Evolutionary conservation across 2,113 vertebrate genomes (phyloP).

Genomic region (Siniperca chuatsi): DNA sequence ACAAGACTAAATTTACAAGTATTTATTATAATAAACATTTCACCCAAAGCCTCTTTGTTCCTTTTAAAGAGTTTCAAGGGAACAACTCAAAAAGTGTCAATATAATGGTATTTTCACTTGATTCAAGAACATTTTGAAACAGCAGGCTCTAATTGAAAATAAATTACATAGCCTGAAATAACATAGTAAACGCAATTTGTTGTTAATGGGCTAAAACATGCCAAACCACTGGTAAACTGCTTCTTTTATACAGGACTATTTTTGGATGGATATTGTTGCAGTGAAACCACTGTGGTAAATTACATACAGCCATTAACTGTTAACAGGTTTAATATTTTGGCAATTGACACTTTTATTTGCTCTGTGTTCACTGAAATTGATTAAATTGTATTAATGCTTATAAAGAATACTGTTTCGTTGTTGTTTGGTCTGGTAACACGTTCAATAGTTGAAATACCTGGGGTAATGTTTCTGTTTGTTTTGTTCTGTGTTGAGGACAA

Average conservation of each 20-base stretch:
- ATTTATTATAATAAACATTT: background rate
- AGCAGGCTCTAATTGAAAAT: conserved; percentile 12
- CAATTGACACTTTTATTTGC: conserved; percentile 5
- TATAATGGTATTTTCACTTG: background rate
- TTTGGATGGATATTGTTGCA: conserved; percentile 2
- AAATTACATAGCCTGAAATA: conserved; percentile 9
- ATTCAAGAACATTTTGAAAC: background rate
- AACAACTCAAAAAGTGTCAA: background rate
- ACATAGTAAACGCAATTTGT: conserved; percentile 4
- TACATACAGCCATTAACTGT: background rate
- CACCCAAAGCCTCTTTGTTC: background rate
- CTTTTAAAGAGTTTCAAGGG: background rate
- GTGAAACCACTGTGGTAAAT: conserved; percentile 17
- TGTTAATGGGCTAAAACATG: conserved; percentile 27
- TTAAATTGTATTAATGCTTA: background rate
- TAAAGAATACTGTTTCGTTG: conserved; percentile 7
- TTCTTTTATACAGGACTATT: background rate
- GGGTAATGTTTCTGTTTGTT: conserved; percentile 31
- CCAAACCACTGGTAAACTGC: background rate
- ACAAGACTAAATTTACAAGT: background rate
- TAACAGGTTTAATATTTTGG: background rate
- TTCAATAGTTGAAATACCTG: conserved; percentile 11
- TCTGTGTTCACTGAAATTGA: conserved; percentile 7
- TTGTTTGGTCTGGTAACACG: conserved; percentile 11
- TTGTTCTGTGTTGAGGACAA: conserved; percentile 9